Evolutionary conservation across 2,113 vertebrate species (phyloP).

Genomic region (Atractosteus spatula): DNA sequence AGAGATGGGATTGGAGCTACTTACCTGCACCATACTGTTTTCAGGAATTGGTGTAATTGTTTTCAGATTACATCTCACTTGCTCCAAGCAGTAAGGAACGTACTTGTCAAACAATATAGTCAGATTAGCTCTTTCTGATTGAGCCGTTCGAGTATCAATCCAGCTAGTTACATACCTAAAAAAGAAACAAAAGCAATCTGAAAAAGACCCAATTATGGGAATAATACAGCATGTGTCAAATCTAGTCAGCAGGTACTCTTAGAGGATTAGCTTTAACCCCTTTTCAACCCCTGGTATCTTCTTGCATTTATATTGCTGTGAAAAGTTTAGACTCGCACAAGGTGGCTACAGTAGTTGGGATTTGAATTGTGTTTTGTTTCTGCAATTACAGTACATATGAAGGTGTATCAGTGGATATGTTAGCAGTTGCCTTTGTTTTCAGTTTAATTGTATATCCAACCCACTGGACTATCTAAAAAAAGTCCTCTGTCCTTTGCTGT

Average conservation of each 20-base stretch:
- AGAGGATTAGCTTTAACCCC: conserved; percentile 60
- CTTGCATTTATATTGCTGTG: too few relatives aligned
- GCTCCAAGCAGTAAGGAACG: conserved; percentile 63
- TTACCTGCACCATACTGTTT: conserved; percentile 70
- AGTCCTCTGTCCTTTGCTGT: too few relatives aligned
- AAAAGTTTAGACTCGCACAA: too few relatives aligned
- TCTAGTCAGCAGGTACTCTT: conserved; percentile 40
- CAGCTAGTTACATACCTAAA: conserved; percentile 62
- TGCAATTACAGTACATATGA: too few relatives aligned
- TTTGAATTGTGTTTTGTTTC: too few relatives aligned
- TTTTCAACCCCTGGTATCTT: conserved; percentile 39
- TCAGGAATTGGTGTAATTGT: conserved; percentile 68
- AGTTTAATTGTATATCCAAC: too few relatives aligned
- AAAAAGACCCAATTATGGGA: conserved; percentile 65
- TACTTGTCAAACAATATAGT: conserved; percentile 72
- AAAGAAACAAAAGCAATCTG: conserved; percentile 63
- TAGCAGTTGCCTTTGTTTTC: too few relatives aligned
- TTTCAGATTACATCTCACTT: conserved; percentile 71
- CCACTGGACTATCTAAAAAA: too few relatives aligned
- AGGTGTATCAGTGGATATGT: too few relatives aligned
- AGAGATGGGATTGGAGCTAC: conserved; percentile 42
- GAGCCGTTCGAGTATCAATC: conserved; percentile 63
- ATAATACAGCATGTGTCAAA: conserved; percentile 56
- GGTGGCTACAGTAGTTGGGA: too few relatives aligned
- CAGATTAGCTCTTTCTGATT: conserved; percentile 77